phyloP scores from a whole-genome alignment of 1,140 invertebrate species.

The Ganaspis sp. region DNA sequence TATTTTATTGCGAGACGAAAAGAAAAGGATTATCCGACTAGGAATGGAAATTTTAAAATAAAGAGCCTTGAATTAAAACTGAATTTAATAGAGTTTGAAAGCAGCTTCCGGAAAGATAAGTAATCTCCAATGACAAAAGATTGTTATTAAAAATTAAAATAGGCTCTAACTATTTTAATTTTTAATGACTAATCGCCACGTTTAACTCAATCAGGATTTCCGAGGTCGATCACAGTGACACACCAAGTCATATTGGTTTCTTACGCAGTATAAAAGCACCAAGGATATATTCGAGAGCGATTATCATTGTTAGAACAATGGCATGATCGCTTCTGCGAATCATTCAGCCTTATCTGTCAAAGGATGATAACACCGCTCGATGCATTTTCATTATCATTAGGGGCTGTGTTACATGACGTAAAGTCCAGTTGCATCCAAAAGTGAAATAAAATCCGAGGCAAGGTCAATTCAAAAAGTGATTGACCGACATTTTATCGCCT shows the following conservation, averaged over 20 bases:
- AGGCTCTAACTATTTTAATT: neutral
- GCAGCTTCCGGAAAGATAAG: slow-evolving; percentile 1
- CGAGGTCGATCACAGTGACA: slow-evolving; percentile 26
- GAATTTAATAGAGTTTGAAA: neutral
- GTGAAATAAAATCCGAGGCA: slow-evolving; percentile 4
- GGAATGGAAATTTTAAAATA: neutral
- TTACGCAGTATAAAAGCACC: slow-evolving; percentile 23
- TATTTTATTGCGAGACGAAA: neutral
- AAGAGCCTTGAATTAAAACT: neutral
- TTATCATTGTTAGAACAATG: slow-evolving; percentile 30
- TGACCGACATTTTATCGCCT: slow-evolving; percentile 6
- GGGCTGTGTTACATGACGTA: neutral
- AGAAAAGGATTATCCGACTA: neutral
- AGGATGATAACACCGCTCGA: neutral
- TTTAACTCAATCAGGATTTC: slow-evolving; percentile 25
- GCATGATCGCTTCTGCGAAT: slow-evolving; percentile 26
- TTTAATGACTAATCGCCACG: slow-evolving; percentile 20
- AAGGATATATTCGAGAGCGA: slow-evolving; percentile 8
- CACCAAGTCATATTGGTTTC: slow-evolving; percentile 6
- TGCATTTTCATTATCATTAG: slow-evolving; percentile 23
- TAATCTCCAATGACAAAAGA: slow-evolving; percentile 14
- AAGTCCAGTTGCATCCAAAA: slow-evolving; percentile 6
- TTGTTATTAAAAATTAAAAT: slow-evolving; percentile 18
- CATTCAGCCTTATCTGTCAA: slow-evolving; percentile 6
- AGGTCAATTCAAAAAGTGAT: neutral